These are phyloP conservation scores for Eupithecia dodoneata DNA, from an alignment of 2,888 invertebrate genomes.

Conservation along the genomic window DNA sequence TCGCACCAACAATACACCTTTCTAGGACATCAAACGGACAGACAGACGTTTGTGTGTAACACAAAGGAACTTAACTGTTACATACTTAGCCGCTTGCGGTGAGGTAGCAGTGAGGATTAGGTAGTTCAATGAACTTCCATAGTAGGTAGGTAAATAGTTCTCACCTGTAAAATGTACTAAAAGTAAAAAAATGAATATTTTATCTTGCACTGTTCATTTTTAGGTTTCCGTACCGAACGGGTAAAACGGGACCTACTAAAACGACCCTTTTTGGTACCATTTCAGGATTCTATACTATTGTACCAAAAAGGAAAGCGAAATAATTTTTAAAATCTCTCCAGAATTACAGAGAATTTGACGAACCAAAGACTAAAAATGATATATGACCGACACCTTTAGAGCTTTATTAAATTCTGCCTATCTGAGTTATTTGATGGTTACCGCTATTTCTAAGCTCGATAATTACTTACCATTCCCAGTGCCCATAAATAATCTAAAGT, in stretches of 20 bases:
- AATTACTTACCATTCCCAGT: background rate
- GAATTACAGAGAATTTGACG: too few species aligned
- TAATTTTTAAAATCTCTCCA: too few species aligned
- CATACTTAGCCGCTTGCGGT: conserved; percentile 51
- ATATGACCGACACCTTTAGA: background rate
- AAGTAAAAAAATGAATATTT: background rate
- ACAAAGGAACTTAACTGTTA: conserved; percentile 65
- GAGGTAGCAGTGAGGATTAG: conserved; percentile 46
- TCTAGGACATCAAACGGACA: conserved; percentile 53
- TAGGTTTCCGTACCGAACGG: too few species aligned
- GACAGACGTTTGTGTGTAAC: conserved; percentile 46
- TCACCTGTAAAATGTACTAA: background rate
- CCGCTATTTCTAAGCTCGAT: conserved; percentile 8
- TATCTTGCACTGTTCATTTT: too few species aligned
- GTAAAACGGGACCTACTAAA: too few species aligned
- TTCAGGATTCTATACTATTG: too few species aligned
- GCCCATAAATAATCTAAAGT: conserved; percentile 19
- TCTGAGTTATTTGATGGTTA: background rate
- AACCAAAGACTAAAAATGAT: too few species aligned
- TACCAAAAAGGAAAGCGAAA: too few species aligned
- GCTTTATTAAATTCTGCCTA: background rate
- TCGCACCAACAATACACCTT: background rate
- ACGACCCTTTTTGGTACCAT: too few species aligned
- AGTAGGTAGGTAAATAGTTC: background rate
- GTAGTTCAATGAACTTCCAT: conserved; percentile 22